These are phyloP conservation scores for Autographa pulchrina DNA, from an alignment of 2,888 invertebrate genomes.

Conservation along the genomic window DNA sequence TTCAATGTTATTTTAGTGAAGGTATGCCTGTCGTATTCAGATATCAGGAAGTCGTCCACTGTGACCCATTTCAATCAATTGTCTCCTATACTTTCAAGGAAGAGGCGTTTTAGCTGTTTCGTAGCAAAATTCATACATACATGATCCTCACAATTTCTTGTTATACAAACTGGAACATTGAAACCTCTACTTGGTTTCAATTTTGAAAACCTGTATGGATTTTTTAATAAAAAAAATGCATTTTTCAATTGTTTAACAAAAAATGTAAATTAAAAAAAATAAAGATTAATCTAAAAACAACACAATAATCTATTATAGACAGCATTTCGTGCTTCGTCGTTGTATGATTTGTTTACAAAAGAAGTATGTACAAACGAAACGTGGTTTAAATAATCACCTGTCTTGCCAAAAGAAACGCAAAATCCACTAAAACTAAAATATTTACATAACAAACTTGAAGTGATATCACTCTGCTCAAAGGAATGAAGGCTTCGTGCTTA, in stretches of 20 bases:
- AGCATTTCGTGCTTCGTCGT: no score
- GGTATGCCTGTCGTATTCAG: background rate
- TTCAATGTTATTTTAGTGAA: background rate
- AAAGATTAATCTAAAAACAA: no score
- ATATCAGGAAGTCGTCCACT: background rate
- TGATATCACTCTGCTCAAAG: constrained; percentile 1
- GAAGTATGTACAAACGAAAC: background rate
- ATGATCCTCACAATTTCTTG: no score
- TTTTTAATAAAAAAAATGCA: no score
- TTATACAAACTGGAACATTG: no score
- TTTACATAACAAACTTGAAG: constrained; percentile 6
- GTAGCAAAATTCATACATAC: background rate
- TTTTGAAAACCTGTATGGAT: no score
- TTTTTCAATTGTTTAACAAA: no score
- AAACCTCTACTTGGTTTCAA: no score
- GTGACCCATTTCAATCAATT: constrained; percentile 7
- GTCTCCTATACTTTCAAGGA: background rate
- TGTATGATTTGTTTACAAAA: no score
- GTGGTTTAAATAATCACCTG: background rate
- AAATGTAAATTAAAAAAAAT: no score
- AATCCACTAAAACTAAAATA: constrained; percentile 2
- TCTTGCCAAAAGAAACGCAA: background rate
- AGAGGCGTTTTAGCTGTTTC: background rate
- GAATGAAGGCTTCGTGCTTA: constrained; percentile 3
- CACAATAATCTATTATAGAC: no score